Percentiles rank a stretch among this genome's conserved stretches.
Conservation (phyloP, 2,888 invertebrate genomes). For the Zele albiditarsus region DNA sequence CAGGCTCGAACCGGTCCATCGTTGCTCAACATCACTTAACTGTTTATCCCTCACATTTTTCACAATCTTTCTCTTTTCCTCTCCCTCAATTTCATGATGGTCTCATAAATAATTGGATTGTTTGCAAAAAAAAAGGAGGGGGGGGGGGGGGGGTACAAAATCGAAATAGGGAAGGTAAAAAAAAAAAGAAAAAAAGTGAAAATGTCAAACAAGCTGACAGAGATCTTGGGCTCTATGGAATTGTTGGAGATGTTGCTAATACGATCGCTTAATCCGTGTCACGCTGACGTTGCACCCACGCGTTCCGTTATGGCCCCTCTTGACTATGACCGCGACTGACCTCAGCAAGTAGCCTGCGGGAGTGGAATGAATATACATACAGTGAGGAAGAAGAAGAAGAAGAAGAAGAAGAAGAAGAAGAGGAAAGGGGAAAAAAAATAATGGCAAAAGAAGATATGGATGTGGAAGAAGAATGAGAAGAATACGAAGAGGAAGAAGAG, state of each 20-base stretch:
- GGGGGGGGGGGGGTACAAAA: too few relatives aligned
- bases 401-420: conserved; percentile 34
- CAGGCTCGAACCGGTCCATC: conserved; percentile 15
- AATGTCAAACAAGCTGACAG: conserved; percentile 16
- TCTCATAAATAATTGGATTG: conserved; percentile 21
- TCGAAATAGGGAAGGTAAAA: neutral
- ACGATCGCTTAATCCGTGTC: conserved; percentile 61
- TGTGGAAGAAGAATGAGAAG: conserved; percentile 39
- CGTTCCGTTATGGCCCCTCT: conserved; percentile 60
- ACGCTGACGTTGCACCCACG: conserved; percentile 64
- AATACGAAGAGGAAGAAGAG: conserved; percentile 41
- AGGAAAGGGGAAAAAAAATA: conserved; percentile 14
- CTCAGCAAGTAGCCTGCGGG: conserved; percentile 52
- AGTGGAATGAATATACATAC: conserved; percentile 44
- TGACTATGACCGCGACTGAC: conserved; percentile 64
- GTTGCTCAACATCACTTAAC: conserved; percentile 20
- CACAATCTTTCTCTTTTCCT: neutral
- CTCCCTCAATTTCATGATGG: neutral
- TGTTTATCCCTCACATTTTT: conserved; percentile 19
- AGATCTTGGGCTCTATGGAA: conserved; percentile 1
- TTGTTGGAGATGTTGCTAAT: conserved; percentile 26
- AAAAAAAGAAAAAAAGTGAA: neutral
- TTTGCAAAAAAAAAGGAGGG: neutral
- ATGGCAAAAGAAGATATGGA: neutral
- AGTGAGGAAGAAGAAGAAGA: conserved; percentile 33